Conservation (phyloP, 2,888 invertebrate species). For the Ernsta delagoae region DNA sequence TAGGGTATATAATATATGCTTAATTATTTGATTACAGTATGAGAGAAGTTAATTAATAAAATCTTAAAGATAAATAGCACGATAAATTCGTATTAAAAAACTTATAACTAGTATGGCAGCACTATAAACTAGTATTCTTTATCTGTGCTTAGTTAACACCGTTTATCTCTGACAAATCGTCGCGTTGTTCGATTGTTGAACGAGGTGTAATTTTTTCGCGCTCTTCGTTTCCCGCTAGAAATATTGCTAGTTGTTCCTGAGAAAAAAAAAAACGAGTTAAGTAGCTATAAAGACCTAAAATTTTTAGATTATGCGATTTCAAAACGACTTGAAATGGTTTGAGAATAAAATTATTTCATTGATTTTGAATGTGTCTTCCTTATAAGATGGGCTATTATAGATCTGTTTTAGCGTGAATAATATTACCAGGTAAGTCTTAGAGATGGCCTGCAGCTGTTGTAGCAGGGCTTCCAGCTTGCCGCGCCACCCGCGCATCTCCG, state of each 20-base stretch:
- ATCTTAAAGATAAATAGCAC: no score
- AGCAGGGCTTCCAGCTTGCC: constrained; percentile 72
- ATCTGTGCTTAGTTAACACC: constrained; percentile 59
- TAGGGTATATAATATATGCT: no score
- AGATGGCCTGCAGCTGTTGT: constrained; percentile 78
- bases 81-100: background rate
- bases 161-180: constrained; percentile 72
- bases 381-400: no score
- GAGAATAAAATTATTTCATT: no score
- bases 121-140: background rate
- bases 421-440: constrained; percentile 83
- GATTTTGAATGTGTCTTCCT: no score
- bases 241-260: constrained; percentile 87
- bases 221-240: constrained; percentile 88
- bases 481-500: constrained; percentile 80
- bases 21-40: no score
- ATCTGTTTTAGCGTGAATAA: no score
- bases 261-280: constrained; percentile 34
- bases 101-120: constrained; percentile 5
- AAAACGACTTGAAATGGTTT: no score
- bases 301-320: no score
- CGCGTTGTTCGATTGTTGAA: constrained; percentile 68
- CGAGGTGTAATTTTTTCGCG: constrained; percentile 83
- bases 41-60: constrained; percentile 1
- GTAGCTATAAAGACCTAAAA: no score